Evolutionary conservation across 2,113 vertebrate genomes (phyloP).

Genomic region (Ptyas mucosa): DNA sequence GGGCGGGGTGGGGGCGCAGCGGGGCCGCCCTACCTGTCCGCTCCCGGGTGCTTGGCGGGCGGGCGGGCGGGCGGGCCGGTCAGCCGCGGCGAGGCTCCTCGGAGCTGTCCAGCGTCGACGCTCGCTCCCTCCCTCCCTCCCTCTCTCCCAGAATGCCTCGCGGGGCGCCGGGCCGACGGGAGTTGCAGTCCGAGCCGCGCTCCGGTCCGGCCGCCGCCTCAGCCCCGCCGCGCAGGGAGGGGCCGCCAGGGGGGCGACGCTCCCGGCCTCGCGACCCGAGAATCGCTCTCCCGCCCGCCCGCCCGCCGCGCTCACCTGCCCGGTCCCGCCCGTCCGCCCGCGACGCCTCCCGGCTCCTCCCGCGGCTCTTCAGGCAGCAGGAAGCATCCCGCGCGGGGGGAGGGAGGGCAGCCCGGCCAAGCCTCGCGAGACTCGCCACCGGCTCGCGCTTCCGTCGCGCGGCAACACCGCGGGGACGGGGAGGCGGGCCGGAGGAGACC

Average conservation of each 20-base stretch:
- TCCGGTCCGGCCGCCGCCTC: background rate
- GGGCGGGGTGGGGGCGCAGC: too few species aligned
- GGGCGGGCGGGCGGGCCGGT: too few species aligned
- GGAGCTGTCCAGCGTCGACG: background rate
- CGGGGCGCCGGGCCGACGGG: background rate
- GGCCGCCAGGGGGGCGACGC: background rate
- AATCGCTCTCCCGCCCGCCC: too few species aligned
- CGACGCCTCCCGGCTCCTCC: background rate
- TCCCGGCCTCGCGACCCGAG: background rate
- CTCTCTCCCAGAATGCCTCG: background rate
- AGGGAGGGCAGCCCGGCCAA: background rate
- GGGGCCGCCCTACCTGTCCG: background rate
- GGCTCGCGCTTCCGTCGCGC: background rate
- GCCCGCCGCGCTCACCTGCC: too few species aligned
- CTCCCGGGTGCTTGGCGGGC: too few species aligned
- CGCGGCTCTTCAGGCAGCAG: background rate
- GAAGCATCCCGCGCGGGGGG: background rate
- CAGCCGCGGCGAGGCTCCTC: background rate
- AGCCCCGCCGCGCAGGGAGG: too few species aligned
- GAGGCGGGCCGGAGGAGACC: background rate
- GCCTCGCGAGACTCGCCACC: background rate
- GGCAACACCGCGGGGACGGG: background rate
- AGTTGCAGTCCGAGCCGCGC: background rate
- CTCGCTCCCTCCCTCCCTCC: background rate
- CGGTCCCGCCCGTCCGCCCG: constrained; percentile 9